Percentiles rank a stretch among this genome's conserved stretches.
Conservation (phyloP, 2,888 invertebrate species). For the Coronaproctus castanopsis region DNA sequence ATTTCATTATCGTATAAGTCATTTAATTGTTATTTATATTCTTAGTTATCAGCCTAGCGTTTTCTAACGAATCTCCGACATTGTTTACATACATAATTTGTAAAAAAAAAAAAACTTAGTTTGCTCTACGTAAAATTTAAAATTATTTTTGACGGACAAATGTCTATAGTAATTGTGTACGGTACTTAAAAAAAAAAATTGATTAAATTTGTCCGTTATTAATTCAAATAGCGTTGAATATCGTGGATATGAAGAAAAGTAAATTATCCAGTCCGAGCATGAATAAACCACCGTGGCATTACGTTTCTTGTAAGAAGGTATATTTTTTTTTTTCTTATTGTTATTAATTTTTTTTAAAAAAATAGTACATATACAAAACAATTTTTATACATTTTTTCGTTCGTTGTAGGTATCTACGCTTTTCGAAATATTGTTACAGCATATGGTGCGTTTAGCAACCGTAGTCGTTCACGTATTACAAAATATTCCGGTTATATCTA, state of each 20-base stretch:
- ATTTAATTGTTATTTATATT: no score
- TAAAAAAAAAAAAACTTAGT: no score
- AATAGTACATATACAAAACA: not conserved
- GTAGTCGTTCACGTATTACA: constrained; percentile 2
- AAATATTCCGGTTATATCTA: not conserved
- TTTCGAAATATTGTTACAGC: constrained; percentile 14
- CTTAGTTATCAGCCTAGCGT: no score
- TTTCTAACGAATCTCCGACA: no score
- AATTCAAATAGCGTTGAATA: no score
- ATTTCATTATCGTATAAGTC: no score
- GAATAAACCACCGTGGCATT: not conserved
- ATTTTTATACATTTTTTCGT: not conserved
- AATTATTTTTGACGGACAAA: not conserved
- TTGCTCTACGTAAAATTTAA: not conserved
- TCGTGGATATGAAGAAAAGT: no score
- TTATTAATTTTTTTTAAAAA: not conserved
- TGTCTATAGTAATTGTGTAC: no score
- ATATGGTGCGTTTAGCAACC: constrained; percentile 15
- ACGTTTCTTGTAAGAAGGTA: not conserved
- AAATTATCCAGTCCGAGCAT: no score
- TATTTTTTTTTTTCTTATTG: not conserved
- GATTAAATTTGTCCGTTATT: no score
- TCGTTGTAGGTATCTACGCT: not conserved
- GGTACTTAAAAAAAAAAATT: no score
- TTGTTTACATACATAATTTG: no score